Evolutionary conservation across 2,797 vertebrate species (phyloP).

Genomic region (Phoxinus dragarum): DNA sequence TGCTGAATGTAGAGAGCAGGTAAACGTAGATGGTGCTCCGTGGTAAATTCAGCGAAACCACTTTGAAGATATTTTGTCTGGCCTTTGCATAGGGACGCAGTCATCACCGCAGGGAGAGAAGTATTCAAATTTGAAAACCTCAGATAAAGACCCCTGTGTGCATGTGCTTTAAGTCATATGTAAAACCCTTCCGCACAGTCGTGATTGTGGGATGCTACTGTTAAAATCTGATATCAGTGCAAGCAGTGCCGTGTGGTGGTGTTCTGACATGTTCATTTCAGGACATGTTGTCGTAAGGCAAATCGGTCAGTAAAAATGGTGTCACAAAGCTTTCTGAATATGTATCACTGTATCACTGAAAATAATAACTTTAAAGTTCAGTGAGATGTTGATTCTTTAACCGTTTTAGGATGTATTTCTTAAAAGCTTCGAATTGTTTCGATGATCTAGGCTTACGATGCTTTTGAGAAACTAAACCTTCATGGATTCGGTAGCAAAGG

Average conservation of each 20-base stretch:
- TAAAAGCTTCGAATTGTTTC: not conserved
- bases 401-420: not conserved
- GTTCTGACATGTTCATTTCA: not conserved
- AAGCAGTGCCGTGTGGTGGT: not conserved
- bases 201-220: slow-evolving; percentile 46
- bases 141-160: slow-evolving; percentile 60
- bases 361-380: not conserved
- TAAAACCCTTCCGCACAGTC: slow-evolving; percentile 61
- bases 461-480: not conserved
- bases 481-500: not conserved
- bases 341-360: too few relatives aligned
- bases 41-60: slow-evolving; percentile 24
- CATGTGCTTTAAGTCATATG: slow-evolving; percentile 66
- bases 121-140: slow-evolving; percentile 57
- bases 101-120: slow-evolving; percentile 53
- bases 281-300: not conserved
- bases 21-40: slow-evolving; percentile 11
- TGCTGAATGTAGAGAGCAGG: slow-evolving; percentile 11
- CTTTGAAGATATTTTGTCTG: slow-evolving; percentile 47
- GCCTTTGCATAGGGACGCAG: slow-evolving; percentile 37
- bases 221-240: slow-evolving; percentile 29
- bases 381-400: not conserved
- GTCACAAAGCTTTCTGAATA: not conserved
- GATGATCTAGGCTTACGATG: not conserved
- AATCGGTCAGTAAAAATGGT: not conserved